These are phyloP conservation scores for Halcyon senegalensis DNA, from an alignment of 2,113 vertebrate species.

Conservation along the genomic window DNA sequence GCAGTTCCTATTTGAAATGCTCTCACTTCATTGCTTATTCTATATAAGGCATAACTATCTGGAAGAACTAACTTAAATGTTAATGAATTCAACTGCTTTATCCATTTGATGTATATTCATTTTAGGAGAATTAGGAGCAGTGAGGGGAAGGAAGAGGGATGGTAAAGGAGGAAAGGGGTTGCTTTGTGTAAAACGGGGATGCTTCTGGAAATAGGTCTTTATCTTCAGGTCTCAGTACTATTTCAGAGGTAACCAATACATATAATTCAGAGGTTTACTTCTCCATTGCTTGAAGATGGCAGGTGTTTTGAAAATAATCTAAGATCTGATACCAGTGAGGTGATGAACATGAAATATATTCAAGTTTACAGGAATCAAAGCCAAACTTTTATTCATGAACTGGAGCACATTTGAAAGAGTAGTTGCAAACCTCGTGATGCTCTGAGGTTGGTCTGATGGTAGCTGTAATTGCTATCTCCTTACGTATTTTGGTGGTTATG, in stretches of 20 bases:
- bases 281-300: background rate
- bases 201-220: background rate
- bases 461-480: background rate
- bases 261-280: background rate
- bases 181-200: background rate
- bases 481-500: background rate
- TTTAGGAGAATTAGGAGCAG: background rate
- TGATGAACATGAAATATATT: background rate
- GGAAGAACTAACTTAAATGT: constrained; percentile 45
- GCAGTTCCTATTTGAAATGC: background rate
- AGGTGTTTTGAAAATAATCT: background rate
- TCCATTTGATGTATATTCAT: background rate
- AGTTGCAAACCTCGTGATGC: rapidly evolving
- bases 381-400: background rate
- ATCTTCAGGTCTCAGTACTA: background rate
- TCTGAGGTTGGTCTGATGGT: background rate
- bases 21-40: constrained; percentile 7
- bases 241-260: background rate
- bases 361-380: background rate
- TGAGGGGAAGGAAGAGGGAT: background rate
- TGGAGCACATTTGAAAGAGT: background rate
- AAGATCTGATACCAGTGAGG: background rate
- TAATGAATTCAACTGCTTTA: constrained; percentile 44
- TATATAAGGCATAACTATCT: constrained; percentile 13
- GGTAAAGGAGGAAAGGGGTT: background rate